Evolutionary conservation across 2,888 invertebrate species (phyloP), one percentile per base, ranked within the genome.

Genomic region (Lithodes maja): DNA sequence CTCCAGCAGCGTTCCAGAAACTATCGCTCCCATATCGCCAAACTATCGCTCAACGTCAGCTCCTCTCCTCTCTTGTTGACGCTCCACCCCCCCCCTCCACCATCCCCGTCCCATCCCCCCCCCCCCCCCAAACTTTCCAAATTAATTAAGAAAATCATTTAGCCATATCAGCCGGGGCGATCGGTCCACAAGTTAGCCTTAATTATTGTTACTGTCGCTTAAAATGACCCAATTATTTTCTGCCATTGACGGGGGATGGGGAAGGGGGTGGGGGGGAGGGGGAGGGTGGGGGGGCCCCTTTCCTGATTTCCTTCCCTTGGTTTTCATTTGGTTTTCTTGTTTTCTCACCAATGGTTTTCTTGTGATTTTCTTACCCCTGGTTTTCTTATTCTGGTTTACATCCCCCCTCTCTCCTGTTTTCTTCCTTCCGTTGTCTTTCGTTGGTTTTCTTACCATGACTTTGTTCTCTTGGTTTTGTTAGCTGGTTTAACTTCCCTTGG

Each of bases 111-210:
- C 5, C 61, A 61, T 12, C 61, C 55, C 81, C 33, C 69, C 86
- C 74, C 55, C 3, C 61, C 5, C 61, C 61, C 55, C 81, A 71
- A 86, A 86, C 86, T 86, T 86, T 86, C 86, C 86, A 86, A 86
- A 86, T 86, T 86, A 86, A 86, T 86, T 86, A 86, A 86, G 86
- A 86, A 86, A 86, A 86, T 86, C 86, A 86, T 86, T 86, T 86
- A 86, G 86, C 86, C 81, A 81, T 86, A 86, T 86, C 86, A 86
- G 86, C 74, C 55, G 74, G 61, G 86, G 81, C 86, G 86, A 86
- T 86, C 86, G 86, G 75, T 81, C 86, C 86, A 81, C 81, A 86
- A 86, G 86, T 86, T 86, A 71, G 86, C 86, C 77, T 86, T 86
- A 86, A 86, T 86, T 86, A 86, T 86, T 81, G 86, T 86, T 75